phyloP scores from a whole-genome alignment of 2,113 vertebrate species.

The Psilopogon haemacephalus region DNA sequence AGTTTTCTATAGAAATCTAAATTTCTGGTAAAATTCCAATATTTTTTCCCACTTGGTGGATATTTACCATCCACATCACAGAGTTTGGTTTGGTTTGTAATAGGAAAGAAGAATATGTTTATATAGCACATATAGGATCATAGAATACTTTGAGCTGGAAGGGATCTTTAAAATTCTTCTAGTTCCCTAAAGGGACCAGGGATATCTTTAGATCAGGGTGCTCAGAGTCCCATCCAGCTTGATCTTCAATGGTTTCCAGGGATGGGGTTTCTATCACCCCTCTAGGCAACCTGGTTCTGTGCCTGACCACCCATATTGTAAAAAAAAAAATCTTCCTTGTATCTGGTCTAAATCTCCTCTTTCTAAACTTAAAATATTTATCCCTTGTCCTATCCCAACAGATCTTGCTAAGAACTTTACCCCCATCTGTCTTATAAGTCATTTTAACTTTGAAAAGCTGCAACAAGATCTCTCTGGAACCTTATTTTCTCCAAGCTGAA shows the following conservation, averaged over 20 bases:
- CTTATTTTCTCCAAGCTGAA: no score
- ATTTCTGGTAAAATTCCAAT: not conserved
- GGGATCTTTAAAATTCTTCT: no score
- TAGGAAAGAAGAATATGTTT: not conserved
- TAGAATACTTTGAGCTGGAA: not conserved
- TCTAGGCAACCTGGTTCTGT: not conserved
- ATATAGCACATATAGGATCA: not conserved
- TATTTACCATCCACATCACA: not conserved
- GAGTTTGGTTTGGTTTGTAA: not conserved
- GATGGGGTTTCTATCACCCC: not conserved
- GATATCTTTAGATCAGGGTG: not conserved
- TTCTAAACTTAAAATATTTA: not conserved
- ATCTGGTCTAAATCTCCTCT: not conserved
- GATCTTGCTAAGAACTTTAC: not conserved
- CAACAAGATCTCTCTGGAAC: not conserved
- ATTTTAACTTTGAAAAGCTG: not conserved
- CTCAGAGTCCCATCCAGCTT: not conserved
- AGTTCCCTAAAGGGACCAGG: not conserved
- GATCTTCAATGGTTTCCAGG: not conserved
- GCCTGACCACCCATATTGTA: not conserved
- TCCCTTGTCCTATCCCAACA: not conserved
- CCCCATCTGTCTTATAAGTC: not conserved
- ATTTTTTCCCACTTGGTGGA: not conserved
- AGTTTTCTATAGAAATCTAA: not conserved
- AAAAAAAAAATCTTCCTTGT: not conserved